phyloP scores from a whole-genome alignment of 2,113 vertebrate species.

The Ophthalmolycus amberensis region DNA sequence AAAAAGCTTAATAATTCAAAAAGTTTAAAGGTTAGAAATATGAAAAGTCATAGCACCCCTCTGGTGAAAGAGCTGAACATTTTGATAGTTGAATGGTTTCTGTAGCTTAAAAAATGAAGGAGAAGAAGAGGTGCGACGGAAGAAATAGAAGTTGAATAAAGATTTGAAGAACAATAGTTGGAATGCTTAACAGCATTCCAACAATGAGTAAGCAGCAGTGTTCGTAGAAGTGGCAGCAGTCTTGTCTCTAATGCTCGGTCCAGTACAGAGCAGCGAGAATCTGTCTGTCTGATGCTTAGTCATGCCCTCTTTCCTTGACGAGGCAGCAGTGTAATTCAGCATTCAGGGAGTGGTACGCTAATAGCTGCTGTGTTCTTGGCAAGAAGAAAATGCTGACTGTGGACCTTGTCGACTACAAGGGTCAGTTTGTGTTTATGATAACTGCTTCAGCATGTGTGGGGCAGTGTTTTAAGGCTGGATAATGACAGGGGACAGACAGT shows the following conservation, averaged over 20 bases:
- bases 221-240: not conserved
- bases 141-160: too few relatives aligned
- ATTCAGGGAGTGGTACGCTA: slow-evolving; percentile 51
- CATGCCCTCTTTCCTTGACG: slow-evolving; percentile 37
- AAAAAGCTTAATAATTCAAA: too few relatives aligned
- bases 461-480: slow-evolving; percentile 16
- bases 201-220: not conserved
- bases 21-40: too few relatives aligned
- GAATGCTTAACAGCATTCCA: too few relatives aligned
- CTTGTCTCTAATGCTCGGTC: slow-evolving; percentile 22
- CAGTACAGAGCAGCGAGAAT: slow-evolving; percentile 28
- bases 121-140: too few relatives aligned
- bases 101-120: too few relatives aligned
- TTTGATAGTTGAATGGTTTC: too few relatives aligned
- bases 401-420: slow-evolving; percentile 38
- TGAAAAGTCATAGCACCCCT: too few relatives aligned
- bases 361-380: slow-evolving; percentile 47
- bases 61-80: too few relatives aligned
- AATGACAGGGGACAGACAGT: slow-evolving; percentile 11
- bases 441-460: slow-evolving; percentile 25
- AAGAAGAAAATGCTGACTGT: slow-evolving; percentile 65
- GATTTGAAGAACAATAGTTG: too few relatives aligned
- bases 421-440: slow-evolving; percentile 47
- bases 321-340: slow-evolving; percentile 31
- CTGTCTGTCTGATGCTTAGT: slow-evolving; percentile 45